These are phyloP conservation scores for Cliona cf. orientalis DNA, from an alignment of 37 sponge, comb jelly and placozoan genomes.

Conservation along the genomic window DNA sequence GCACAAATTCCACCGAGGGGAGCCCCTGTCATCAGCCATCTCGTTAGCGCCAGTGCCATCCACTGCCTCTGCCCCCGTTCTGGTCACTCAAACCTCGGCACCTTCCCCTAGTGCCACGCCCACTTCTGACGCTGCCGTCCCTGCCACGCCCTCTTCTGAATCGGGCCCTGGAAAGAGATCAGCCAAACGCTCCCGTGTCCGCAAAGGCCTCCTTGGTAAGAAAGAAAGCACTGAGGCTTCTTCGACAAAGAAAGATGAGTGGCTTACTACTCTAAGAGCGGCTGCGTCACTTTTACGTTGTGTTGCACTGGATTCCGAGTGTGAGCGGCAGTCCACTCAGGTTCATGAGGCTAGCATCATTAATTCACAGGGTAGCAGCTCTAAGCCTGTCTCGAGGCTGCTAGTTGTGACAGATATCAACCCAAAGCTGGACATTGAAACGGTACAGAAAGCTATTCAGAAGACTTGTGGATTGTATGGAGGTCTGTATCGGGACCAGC, in stretches of 20 bases:
- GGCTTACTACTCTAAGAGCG: conserved; percentile 23
- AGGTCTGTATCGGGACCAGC: conserved; percentile 60
- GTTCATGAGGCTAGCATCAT: background rate
- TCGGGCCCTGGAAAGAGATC: background rate
- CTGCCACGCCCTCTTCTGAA: conserved; percentile 6
- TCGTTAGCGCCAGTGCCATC: background rate
- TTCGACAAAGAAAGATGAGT: conserved; percentile 28
- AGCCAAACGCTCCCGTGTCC: conserved; percentile 6
- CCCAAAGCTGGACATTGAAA: conserved; percentile 30
- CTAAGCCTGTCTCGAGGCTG: conserved; percentile 45
- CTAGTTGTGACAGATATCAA: conserved; percentile 75
- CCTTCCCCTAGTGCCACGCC: background rate
- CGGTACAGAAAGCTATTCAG: conserved; percentile 14
- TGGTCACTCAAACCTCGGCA: background rate
- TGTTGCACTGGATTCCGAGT: background rate
- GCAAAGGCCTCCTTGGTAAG: conserved; percentile 4
- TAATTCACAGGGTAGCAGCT: background rate
- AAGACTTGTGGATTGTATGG: conserved; percentile 52
- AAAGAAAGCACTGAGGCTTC: conserved; percentile 5
- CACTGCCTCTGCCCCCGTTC: background rate
- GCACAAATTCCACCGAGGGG: conserved; percentile 28
- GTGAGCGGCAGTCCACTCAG: background rate
- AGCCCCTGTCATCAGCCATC: background rate
- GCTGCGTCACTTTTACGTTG: conserved; percentile 15
- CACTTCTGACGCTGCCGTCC: background rate